Conservation (phyloP, 2,113 vertebrate genomes). For the Paradisaea rubra region DNA sequence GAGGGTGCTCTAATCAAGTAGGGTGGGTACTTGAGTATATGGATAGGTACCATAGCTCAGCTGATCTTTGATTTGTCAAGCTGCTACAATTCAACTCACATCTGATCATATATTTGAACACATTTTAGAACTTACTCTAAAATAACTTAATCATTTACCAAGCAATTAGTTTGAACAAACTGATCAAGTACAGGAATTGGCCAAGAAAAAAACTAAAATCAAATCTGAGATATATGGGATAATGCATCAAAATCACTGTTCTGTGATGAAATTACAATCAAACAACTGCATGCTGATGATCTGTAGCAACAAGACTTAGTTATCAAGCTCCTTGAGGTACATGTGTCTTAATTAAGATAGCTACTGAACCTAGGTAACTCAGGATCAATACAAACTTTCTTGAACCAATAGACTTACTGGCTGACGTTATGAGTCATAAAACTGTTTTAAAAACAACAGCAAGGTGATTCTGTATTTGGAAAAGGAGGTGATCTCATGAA, state of each 20-base stretch:
- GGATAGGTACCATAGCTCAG: neutral
- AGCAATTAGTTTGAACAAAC: neutral
- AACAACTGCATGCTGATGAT: neutral
- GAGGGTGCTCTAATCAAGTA: neutral
- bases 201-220: neutral
- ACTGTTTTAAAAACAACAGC: neutral
- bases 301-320: neutral
- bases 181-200: neutral
- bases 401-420: neutral
- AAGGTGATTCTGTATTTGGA: neutral
- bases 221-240: neutral
- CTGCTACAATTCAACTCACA: neutral
- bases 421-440: neutral
- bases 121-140: neutral
- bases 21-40: rapidly evolving
- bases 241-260: neutral
- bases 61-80: neutral
- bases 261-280: neutral
- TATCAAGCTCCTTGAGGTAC: neutral
- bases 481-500: neutral
- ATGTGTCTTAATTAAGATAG: neutral
- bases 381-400: neutral
- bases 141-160: neutral
- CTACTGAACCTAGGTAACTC: neutral
- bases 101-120: neutral